Percentiles rank a stretch among this genome's conserved stretches.
Conservation (phyloP, 2,113 vertebrate species). For the Pterocles orientalis region DNA sequence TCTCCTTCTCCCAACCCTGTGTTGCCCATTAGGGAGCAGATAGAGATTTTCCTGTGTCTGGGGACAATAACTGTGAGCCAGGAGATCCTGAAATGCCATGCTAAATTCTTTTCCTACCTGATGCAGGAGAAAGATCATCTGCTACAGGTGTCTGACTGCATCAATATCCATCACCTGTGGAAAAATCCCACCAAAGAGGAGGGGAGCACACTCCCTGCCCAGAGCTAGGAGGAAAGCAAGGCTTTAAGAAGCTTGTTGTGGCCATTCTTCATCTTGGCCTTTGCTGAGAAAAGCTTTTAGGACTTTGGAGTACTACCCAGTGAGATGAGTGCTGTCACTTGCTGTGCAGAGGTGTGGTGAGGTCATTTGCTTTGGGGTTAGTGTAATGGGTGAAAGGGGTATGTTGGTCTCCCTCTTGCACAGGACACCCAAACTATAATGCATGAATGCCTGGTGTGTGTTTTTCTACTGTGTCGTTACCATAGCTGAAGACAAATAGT, state of each 20-base stretch:
- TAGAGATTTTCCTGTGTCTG: background rate
- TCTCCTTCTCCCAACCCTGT: background rate
- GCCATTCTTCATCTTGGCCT: background rate
- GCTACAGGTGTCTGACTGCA: background rate
- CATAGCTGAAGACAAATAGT: background rate
- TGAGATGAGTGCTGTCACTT: background rate
- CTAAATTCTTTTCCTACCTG: background rate
- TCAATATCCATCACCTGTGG: background rate
- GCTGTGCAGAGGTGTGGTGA: background rate
- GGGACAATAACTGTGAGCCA: background rate
- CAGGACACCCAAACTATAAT: background rate
- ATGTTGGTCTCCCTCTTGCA: background rate
- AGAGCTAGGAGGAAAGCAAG: background rate
- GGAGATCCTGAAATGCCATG: background rate
- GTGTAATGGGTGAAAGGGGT: too few relatives aligned
- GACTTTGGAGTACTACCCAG: fast-evolving
- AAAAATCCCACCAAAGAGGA: background rate
- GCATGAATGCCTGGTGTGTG: fast-evolving
- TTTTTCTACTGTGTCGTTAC: background rate
- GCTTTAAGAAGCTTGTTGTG: background rate
- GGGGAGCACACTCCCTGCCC: fast-evolving
- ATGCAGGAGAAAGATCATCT: background rate
- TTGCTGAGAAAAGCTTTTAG: background rate
- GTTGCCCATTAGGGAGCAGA: background rate
- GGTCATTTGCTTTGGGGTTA: background rate